Base-by-base conservation (phyloP, 2,797 vertebrate genomes). In the Platyrinchus mystaceus region DNA sequence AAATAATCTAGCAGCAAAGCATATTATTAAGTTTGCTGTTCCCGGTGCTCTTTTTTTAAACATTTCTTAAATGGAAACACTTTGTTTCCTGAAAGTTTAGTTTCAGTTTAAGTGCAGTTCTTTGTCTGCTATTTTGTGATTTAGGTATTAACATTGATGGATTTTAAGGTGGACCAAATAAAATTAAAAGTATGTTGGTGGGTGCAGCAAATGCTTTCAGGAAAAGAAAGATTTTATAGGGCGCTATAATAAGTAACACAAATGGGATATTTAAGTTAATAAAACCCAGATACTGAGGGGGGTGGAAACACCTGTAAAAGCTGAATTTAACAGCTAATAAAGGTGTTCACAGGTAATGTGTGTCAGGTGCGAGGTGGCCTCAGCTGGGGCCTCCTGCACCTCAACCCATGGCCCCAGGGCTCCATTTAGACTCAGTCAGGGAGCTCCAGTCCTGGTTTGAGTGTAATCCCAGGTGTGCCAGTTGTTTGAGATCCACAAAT, bases 1-100 rank as follows among this genome's bases (percentile, higher is more conserved):
- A 75, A 94, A 90, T 71, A 81, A 75, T 81, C 73, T 53, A 30
- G 8, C 43, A 73, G 50, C 80, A 81, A 85, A 92, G 21, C 56
- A 8, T 59, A 24, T 84, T 59, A 90, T 75, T 89, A 83, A 83
- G 20, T 80, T 83, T 84, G 28, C 34, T 80, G 23, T 71, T 92
- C 37, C 19, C 4, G 8, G 17, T 73, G 32, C 6, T 63, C 30
- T 41, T 55, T 79, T 70, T 32, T 32, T 0, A 50, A 75, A 34
- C 14, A 59, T 73, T 66, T 87, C 32, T 82, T 63, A 63, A 79
- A 77, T 34, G n/a, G 52, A 73, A 91, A 37, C 7, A 27, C 49
- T 70, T 62, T 79, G 24, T 70, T 53, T 93, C 56, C 49, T 43
- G 37, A 30, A 87, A 85, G 17, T 64, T 74, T 80, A 24, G 2